phyloP scores from a whole-genome alignment of 2,797 vertebrate species.

The Chlorospingus flavigularis region DNA sequence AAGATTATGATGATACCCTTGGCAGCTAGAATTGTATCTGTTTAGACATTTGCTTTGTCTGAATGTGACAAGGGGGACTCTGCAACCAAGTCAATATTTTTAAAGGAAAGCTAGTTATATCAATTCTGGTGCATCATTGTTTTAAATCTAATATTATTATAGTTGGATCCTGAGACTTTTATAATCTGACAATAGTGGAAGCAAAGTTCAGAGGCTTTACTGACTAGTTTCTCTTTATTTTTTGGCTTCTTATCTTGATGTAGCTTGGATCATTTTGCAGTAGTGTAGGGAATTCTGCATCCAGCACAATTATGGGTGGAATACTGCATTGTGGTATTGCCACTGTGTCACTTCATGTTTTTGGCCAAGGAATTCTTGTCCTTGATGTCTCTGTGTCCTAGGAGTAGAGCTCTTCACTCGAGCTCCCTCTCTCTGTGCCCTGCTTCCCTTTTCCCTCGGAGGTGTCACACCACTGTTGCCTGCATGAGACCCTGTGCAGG shows the following conservation, averaged over 20 bases:
- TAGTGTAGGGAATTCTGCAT: neutral
- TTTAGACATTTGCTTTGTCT: constrained; percentile 23
- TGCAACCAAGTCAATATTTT: neutral
- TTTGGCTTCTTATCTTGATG: neutral
- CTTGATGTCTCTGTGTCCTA: neutral
- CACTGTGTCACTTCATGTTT: neutral
- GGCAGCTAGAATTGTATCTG: constrained; percentile 33
- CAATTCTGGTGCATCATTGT: neutral
- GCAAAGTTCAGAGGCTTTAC: neutral
- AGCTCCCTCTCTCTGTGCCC: neutral
- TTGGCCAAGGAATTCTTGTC: neutral
- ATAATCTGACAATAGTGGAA: neutral
- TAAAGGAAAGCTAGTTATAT: neutral
- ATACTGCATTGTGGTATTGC: neutral
- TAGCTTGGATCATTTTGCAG: neutral
- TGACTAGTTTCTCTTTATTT: neutral
- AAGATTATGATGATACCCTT: constrained; percentile 52
- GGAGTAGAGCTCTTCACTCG: neutral
- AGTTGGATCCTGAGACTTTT: neutral
- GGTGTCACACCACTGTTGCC: neutral
- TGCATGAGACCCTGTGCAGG: neutral
- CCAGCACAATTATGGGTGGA: neutral
- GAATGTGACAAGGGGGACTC: constrained; percentile 9
- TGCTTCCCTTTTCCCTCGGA: neutral
- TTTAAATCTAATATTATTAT: neutral